A percentile compares a stretch with the other conserved stretches of the same genome.
phyloP scores from a whole-genome alignment of 1,140 invertebrate species.

The Aplysia californica region DNA sequence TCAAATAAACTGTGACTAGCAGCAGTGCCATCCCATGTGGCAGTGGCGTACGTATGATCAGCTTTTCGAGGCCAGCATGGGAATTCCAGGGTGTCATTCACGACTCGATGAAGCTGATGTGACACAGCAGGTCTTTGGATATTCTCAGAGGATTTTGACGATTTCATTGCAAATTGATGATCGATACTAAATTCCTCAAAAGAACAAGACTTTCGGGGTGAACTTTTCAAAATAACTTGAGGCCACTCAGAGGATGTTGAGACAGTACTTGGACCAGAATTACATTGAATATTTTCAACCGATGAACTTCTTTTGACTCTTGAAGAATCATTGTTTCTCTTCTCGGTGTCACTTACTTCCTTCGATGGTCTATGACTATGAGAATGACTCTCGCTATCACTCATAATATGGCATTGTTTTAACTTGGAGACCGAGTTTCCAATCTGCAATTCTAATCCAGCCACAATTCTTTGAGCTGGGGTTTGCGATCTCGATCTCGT shows the following conservation, averaged over 20 bases:
- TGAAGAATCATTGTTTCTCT: neutral
- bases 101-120: constrained; percentile 9
- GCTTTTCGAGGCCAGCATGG: constrained; percentile 28
- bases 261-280: neutral
- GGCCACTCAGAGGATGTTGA: constrained; percentile 20
- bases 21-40: constrained; percentile 28
- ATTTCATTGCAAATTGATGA: constrained; percentile 8
- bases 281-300: constrained; percentile 17
- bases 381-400: too few relatives aligned
- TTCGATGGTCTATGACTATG: too few relatives aligned
- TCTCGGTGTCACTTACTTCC: too few relatives aligned
- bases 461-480: too few relatives aligned
- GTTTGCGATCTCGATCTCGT: too few relatives aligned
- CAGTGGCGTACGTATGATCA: constrained; percentile 27
- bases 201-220: constrained; percentile 16
- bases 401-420: too few relatives aligned
- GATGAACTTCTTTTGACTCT: constrained; percentile 19
- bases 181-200: constrained; percentile 23
- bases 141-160: constrained; percentile 22
- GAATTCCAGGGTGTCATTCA: constrained; percentile 24
- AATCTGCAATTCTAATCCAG: too few relatives aligned
- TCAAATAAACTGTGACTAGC: constrained; percentile 25
- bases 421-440: too few relatives aligned
- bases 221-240: neutral
- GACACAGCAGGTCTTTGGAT: constrained; percentile 12